Evolutionary conservation across 2,797 vertebrate species (phyloP).

Genomic region (Chromis chromis): DNA sequence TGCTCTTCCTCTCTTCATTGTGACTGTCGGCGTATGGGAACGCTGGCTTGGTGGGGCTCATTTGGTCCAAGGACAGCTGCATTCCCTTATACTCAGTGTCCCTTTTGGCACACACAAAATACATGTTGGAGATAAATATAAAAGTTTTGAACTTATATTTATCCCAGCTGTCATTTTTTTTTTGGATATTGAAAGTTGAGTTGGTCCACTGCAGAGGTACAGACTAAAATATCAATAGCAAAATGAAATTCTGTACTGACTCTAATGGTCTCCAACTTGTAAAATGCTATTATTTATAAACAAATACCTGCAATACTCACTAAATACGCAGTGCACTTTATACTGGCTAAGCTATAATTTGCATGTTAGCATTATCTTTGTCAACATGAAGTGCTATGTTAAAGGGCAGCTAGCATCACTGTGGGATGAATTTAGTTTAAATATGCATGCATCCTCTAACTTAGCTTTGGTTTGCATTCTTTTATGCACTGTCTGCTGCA

Average conservation of each 20-base stretch:
- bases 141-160: background rate
- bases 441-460: constrained; percentile 12
- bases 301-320: no score
- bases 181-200: background rate
- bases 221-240: background rate
- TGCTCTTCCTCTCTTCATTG: constrained; percentile 89
- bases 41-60: constrained; percentile 91
- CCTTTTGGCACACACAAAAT: constrained; percentile 76
- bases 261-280: no score
- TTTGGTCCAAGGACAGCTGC: constrained; percentile 94
- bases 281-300: no score
- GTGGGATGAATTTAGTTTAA: background rate
- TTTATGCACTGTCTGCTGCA: background rate
- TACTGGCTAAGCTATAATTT: background rate
- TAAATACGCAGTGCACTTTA: background rate
- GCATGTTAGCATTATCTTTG: background rate
- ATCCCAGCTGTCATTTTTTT: background rate
- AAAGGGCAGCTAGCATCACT: no score
- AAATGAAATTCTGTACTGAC: background rate
- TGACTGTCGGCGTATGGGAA: constrained; percentile 90
- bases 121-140: constrained; percentile 33
- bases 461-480: background rate
- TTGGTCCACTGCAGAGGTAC: background rate
- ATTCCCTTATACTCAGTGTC: constrained; percentile 96
- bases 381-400: no score